Percentiles rank a stretch among this genome's conserved stretches.
Conservation (phyloP, 2,113 vertebrate genomes). For the Micronycteris hirsuta region DNA sequence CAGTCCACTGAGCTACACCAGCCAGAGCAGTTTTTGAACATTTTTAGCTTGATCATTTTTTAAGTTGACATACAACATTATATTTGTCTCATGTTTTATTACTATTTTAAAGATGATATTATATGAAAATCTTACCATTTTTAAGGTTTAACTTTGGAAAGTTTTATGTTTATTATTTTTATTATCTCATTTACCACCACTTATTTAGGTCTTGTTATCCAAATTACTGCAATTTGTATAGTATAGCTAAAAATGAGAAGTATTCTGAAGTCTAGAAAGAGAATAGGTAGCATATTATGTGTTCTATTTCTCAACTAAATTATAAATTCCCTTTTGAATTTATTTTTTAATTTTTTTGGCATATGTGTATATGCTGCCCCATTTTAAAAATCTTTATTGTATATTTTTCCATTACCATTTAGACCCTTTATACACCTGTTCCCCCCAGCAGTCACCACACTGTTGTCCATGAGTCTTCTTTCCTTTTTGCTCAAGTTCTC, state of each 20-base stretch:
- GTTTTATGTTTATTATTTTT: neutral
- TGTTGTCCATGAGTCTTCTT: no score
- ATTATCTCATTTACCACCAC: neutral
- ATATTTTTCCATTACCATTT: no score
- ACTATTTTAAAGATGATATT: no score
- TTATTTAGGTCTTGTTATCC: neutral
- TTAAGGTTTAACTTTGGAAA: constrained; percentile 4
- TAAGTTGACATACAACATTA: neutral
- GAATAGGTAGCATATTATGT: neutral
- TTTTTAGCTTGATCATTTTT: constrained; percentile 12
- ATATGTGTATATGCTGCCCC: no score
- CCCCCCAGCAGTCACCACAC: no score
- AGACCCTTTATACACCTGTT: no score
- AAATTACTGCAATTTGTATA: neutral
- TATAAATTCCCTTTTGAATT: neutral
- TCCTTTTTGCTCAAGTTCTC: no score
- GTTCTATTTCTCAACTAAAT: neutral
- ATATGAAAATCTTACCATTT: constrained; percentile 1
- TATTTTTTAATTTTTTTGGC: no score
- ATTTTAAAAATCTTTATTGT: no score
- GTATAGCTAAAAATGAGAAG: neutral
- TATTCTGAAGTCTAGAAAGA: neutral
- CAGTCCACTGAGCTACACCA: no score
- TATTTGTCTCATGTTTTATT: neutral
- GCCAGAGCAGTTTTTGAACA: neutral